Evolutionary conservation across 2,888 invertebrate genomes (phyloP).

Genomic region (Lottia gigantea): DNA sequence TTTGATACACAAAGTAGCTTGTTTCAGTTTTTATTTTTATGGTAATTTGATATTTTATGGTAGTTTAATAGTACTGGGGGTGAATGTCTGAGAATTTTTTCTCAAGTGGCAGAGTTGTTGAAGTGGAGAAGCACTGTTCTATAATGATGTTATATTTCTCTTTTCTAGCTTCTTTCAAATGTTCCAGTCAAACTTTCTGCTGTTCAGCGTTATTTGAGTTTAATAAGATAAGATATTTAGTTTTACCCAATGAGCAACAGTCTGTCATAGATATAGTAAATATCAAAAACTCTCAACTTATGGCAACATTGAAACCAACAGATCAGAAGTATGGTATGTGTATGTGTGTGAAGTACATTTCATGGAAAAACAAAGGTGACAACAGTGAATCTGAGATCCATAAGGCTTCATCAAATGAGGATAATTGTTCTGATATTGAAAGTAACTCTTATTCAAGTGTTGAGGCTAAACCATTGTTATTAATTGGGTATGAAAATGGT

Average conservation of each 20-base stretch:
- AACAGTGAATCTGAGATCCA: no score
- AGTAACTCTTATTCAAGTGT: neutral
- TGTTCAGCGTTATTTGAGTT: constrained; percentile 12
- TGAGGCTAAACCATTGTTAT: constrained; percentile 26
- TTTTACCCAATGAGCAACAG: constrained; percentile 38
- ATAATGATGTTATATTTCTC: neutral
- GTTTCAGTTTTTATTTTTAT: no score
- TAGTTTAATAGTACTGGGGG: no score
- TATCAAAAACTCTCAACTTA: constrained; percentile 24
- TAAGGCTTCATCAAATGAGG: no score
- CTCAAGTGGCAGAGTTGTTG: no score
- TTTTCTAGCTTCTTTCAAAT: constrained; percentile 29
- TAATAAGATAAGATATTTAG: constrained; percentile 25
- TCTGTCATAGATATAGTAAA: constrained; percentile 44
- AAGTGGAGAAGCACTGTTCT: no score
- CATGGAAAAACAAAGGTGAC: constrained; percentile 7
- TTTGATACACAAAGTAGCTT: no score
- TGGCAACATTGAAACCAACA: constrained; percentile 17
- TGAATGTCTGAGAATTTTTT: no score
- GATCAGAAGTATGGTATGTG: constrained; percentile 46
- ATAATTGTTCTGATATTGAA: no score
- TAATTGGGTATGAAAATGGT: constrained; percentile 57
- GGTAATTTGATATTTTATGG: no score
- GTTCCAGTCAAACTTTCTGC: constrained; percentile 37
- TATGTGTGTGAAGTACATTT: constrained; percentile 39